A percentile compares a stretch with the other conserved stretches of the same genome.
These are phyloP conservation scores for Branchellion lobata DNA, from an alignment of 2,888 invertebrate genomes.

Conservation along the genomic window DNA sequence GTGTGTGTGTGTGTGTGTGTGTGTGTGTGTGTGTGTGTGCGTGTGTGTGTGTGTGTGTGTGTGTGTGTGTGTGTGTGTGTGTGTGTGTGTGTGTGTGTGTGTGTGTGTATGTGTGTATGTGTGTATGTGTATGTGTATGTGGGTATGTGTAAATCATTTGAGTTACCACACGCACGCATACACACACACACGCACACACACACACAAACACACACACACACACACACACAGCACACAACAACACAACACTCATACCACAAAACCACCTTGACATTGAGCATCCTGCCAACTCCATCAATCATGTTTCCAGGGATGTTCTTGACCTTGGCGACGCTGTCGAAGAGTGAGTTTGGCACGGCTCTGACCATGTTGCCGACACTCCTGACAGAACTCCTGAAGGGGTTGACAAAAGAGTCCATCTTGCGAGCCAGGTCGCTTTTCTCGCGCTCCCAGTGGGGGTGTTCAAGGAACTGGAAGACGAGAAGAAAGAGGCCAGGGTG, in stretches of 20 bases:
- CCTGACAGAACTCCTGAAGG: constrained; percentile 79
- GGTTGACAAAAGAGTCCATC: constrained; percentile 72
- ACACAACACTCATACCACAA: too few relatives aligned
- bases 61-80: too few relatives aligned
- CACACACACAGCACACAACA: too few relatives aligned
- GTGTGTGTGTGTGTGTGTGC: too few relatives aligned
- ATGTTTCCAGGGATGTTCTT: constrained; percentile 53
- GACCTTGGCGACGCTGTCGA: constrained; percentile 76
- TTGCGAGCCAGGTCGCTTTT: constrained; percentile 62
- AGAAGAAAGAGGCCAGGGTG: constrained; percentile 70
- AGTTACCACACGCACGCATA: background rate
- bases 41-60: too few relatives aligned
- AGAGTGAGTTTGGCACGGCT: constrained; percentile 83
- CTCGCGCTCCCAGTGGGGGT: constrained; percentile 72
- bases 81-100: too few relatives aligned
- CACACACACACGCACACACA: background rate
- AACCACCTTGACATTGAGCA: constrained; percentile 54
- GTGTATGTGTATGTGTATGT: background rate
- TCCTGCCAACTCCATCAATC: constrained; percentile 55
- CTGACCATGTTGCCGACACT: constrained; percentile 74
- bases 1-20: too few relatives aligned
- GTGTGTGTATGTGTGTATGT: background rate
- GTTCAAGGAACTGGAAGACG: constrained; percentile 70
- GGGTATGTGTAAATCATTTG: background rate
- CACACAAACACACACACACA: background rate